Percentiles rank a stretch among this genome's conserved stretches.
Conservation (phyloP, 2,113 vertebrate species). For the Pimephales promelas region DNA sequence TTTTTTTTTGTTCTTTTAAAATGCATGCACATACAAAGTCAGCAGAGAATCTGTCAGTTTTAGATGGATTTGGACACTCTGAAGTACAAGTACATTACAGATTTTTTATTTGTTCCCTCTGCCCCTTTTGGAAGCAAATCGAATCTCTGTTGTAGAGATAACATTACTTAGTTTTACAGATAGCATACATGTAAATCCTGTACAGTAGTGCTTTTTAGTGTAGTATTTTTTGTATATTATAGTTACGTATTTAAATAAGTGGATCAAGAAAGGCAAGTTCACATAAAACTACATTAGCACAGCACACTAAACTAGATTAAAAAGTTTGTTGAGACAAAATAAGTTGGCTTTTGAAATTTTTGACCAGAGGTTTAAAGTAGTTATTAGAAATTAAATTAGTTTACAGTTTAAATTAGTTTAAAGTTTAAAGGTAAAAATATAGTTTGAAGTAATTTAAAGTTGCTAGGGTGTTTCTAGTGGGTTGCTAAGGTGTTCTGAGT, state of each 20-base stretch:
- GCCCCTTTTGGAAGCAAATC: not conserved
- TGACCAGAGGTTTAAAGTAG: too few relatives aligned
- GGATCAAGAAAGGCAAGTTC: not conserved
- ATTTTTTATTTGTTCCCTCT: not conserved
- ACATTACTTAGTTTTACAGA: not conserved
- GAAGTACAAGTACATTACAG: not conserved
- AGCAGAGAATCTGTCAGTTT: not conserved
- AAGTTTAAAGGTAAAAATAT: too few relatives aligned
- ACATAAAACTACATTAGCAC: not conserved
- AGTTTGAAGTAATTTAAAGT: too few relatives aligned
- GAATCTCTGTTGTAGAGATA: not conserved
- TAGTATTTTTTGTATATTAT: not conserved
- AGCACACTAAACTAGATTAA: too few relatives aligned
- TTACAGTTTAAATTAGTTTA: too few relatives aligned
- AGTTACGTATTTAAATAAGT: not conserved
- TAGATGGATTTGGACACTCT: not conserved
- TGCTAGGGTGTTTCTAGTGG: too few relatives aligned
- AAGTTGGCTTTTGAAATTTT: too few relatives aligned
- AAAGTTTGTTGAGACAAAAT: too few relatives aligned
- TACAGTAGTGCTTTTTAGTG: not conserved
- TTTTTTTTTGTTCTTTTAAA: not conserved
- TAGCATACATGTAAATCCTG: not conserved
- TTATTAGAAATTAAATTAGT: too few relatives aligned
- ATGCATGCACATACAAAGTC: not conserved
- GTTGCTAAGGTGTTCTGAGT: too few relatives aligned